Conservation (phyloP, 1,140 invertebrate genomes). For the Scylla paramamosain region DNA sequence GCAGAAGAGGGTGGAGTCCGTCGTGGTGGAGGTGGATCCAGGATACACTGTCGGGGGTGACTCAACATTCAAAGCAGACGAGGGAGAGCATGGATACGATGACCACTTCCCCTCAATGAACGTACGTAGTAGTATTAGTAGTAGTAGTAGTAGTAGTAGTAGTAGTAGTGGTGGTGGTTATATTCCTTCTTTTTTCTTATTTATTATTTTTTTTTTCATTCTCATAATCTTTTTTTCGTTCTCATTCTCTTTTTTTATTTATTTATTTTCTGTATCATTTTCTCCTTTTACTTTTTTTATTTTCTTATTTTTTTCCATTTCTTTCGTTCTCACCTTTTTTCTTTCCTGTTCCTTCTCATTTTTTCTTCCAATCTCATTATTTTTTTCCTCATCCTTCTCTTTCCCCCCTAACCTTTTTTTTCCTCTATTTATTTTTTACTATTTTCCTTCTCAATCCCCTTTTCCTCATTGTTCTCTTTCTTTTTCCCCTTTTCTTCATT, state of each 20-base stretch:
- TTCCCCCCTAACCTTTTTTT: background rate
- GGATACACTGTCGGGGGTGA: slow-evolving; percentile 47
- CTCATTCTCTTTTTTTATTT: background rate
- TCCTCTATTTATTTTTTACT: background rate
- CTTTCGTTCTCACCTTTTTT: background rate
- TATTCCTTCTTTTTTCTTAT: background rate
- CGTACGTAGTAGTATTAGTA: background rate
- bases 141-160: background rate
- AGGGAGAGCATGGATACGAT: slow-evolving; percentile 57
- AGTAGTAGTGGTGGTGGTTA: no score
- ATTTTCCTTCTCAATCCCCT: background rate
- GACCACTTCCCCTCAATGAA: slow-evolving; percentile 41
- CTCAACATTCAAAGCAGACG: slow-evolving; percentile 1
- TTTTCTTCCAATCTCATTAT: background rate
- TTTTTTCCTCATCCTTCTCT: background rate
- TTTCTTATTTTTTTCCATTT: background rate
- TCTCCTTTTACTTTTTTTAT: background rate
- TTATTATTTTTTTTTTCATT: no score
- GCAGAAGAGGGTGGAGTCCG: slow-evolving; percentile 31
- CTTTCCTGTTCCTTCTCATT: background rate
- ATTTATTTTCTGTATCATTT: background rate
- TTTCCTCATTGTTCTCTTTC: background rate
- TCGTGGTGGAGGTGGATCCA: slow-evolving; percentile 53
- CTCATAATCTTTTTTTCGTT: background rate
- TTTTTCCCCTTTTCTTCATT: background rate